Percentiles rank a stretch among this genome's conserved stretches.
Evolutionary conservation across 2,888 invertebrate species (phyloP).

Genomic region (Leptopterna dolabrata): DNA sequence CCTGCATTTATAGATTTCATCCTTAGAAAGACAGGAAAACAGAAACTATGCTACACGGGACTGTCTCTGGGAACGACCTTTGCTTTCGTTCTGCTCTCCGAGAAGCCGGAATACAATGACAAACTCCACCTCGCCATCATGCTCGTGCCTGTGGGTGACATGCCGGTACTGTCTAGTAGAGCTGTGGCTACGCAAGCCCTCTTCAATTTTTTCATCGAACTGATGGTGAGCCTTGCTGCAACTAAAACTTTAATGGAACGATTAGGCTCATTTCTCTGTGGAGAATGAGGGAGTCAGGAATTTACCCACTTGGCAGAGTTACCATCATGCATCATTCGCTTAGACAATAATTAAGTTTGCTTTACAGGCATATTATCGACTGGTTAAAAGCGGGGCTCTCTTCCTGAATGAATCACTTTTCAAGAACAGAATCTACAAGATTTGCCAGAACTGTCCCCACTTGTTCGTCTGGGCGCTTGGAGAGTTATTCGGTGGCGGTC

Average conservation of each 20-base stretch:
- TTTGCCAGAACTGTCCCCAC: not conserved
- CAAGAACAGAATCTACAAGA: not conserved
- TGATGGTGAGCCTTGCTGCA: not conserved
- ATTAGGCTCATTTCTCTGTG: no score
- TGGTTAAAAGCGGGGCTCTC: not conserved
- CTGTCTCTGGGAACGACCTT: conserved; percentile 92
- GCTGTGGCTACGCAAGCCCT: not conserved
- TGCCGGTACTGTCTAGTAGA: not conserved
- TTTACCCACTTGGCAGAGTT: no score
- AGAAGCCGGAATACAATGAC: conserved; percentile 76
- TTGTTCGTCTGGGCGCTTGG: not conserved
- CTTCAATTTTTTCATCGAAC: not conserved
- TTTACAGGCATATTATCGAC: not conserved
- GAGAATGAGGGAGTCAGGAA: no score
- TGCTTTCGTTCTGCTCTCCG: conserved; percentile 77
- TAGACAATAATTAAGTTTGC: no score
- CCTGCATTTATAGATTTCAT: conserved; percentile 85
- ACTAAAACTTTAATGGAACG: no score
- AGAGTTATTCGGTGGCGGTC: not conserved
- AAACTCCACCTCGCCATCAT: conserved; percentile 67
- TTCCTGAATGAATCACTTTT: not conserved
- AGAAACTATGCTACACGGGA: conserved; percentile 79
- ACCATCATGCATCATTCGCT: no score
- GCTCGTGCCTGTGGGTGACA: not conserved
- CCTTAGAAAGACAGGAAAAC: conserved; percentile 69